Conservation (phyloP, 2,888 invertebrate genomes). For the Lomographa bimaculata region DNA sequence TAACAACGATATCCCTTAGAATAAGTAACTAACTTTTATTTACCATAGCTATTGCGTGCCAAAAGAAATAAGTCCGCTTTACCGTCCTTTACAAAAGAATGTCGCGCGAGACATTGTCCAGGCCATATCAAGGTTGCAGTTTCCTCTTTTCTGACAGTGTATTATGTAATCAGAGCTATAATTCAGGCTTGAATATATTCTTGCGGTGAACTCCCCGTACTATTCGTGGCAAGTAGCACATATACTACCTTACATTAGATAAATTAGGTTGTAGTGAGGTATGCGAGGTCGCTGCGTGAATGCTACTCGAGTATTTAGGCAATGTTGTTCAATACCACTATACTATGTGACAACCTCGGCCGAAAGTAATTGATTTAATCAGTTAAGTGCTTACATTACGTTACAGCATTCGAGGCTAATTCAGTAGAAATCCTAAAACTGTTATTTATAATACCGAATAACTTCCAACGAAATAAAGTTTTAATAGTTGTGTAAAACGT, state of each 20-base stretch:
- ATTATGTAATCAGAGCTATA: slow-evolving; percentile 34
- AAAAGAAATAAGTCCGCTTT: slow-evolving; percentile 18
- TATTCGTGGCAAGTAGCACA: slow-evolving; percentile 15
- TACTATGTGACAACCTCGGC: slow-evolving; percentile 1
- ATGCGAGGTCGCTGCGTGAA: slow-evolving; percentile 16
- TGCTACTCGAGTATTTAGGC: slow-evolving; percentile 6
- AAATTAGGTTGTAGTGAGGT: slow-evolving; percentile 20
- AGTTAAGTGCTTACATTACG: neutral
- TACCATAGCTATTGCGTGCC: slow-evolving; percentile 23
- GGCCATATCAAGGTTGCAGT: slow-evolving; percentile 32
- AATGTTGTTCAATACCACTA: slow-evolving; percentile 6
- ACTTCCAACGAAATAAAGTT: slow-evolving; percentile 25
- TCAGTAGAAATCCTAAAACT: slow-evolving; percentile 5
- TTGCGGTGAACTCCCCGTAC: slow-evolving; percentile 18
- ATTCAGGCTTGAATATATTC: slow-evolving; percentile 30
- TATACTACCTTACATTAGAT: slow-evolving; percentile 19
- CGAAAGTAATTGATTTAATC: slow-evolving; percentile 12
- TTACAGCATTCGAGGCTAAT: slow-evolving; percentile 1
- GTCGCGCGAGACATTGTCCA: slow-evolving; percentile 22
- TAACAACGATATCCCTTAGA: too few relatives aligned
- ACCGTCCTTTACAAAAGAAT: slow-evolving; percentile 28
- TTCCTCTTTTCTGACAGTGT: slow-evolving; percentile 35
- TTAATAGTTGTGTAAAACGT: slow-evolving; percentile 35
- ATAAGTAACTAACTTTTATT: neutral
- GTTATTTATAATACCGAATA: slow-evolving; percentile 18